Conservation (phyloP, 2,113 vertebrate genomes). For the Ammodytes marinus region DNA sequence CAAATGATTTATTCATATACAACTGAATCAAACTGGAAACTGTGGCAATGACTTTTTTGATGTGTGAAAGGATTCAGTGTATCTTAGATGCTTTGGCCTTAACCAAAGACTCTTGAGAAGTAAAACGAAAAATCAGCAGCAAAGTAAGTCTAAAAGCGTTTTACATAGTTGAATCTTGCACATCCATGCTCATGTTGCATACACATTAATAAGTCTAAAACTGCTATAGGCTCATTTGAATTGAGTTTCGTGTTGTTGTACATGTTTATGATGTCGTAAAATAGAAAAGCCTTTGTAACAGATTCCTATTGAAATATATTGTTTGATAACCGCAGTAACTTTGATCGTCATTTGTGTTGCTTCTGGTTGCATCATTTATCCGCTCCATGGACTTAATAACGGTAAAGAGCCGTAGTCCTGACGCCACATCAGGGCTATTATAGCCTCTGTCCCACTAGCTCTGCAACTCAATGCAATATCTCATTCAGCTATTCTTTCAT, state of each 20-base stretch:
- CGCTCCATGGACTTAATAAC: background rate
- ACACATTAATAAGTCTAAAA: background rate
- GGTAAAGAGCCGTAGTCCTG: background rate
- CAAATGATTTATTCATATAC: background rate
- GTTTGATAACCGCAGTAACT: background rate
- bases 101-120: background rate
- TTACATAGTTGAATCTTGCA: background rate
- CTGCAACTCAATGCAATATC: background rate
- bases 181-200: background rate
- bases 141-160: no score
- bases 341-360: constrained; percentile 19
- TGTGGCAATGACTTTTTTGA: background rate
- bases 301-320: background rate
- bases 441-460: background rate
- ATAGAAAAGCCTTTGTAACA: background rate
- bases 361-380: constrained; percentile 18
- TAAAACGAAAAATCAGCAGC: no score
- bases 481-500: background rate
- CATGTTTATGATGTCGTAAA: background rate
- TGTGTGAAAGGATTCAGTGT: background rate
- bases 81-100: background rate
- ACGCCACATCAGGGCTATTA: background rate
- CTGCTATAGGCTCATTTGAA: background rate
- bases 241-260: no score
- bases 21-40: background rate